These are phyloP conservation scores for Setipinna tenuifilis DNA, from an alignment of 2,797 vertebrate species.

Conservation along the genomic window DNA sequence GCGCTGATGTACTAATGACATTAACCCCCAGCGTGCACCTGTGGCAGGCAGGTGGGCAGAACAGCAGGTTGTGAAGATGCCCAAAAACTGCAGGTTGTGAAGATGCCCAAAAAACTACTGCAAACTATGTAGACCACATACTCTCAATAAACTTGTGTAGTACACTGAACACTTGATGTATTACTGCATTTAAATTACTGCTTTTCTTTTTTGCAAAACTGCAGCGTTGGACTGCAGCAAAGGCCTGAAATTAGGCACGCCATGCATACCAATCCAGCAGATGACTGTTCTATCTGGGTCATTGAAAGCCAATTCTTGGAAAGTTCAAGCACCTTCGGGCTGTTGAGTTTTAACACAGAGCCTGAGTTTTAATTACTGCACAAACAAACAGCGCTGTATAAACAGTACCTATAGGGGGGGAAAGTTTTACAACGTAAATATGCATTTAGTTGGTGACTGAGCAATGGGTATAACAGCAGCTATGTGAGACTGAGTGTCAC, in stretches of 20 bases:
- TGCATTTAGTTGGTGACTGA: background rate
- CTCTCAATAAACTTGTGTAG: too few species aligned
- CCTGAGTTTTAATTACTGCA: slow-evolving; percentile 2
- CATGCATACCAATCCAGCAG: background rate
- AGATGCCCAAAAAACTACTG: too few species aligned
- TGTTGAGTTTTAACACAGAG: background rate
- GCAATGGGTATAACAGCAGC: too few species aligned
- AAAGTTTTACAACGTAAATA: background rate
- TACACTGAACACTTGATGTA: too few species aligned
- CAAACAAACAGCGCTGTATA: background rate
- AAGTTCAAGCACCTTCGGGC: background rate
- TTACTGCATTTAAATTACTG: too few species aligned
- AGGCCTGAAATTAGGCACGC: background rate
- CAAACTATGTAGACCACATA: too few species aligned
- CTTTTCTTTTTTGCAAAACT: background rate
- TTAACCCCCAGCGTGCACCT: too few species aligned
- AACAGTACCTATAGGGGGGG: background rate
- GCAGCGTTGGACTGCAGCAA: background rate
- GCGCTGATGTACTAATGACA: too few species aligned
- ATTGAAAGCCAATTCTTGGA: background rate
- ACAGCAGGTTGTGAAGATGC: too few species aligned
- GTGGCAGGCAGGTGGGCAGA: too few species aligned
- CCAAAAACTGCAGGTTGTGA: too few species aligned
- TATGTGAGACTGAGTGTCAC: too few species aligned
- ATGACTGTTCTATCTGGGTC: slow-evolving; percentile 1